Base-by-base conservation (phyloP, 2,888 invertebrate genomes). In the Archips xylosteana region DNA sequence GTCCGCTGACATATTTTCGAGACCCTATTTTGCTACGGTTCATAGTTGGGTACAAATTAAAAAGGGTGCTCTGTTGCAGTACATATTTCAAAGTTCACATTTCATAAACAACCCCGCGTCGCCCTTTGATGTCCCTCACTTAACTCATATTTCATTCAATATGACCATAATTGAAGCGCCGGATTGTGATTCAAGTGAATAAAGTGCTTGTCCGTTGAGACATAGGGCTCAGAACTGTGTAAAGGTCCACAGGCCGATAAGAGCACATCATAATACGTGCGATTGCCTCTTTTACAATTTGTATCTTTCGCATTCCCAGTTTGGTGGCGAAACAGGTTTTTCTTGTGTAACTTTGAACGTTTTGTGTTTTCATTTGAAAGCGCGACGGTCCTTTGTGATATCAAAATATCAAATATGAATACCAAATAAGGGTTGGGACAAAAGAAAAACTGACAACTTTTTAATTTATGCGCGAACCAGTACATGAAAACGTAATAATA, bases 401-500 rank as follows among this genome's bases (percentile, higher is more conserved):
- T 86, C 92, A 89, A 91, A 94, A 91, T 91, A 91, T 92, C 92
- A 92, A 94, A 94, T 92, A 94, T 94, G 94, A 94, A 94, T 94
- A 94, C 94, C 92, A 94, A 94, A 94, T 94, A 92, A 94, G 94
- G 94, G 94, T 90, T 89, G 88, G 90, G 87, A 93, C 92, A 94
- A 94, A 92, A 92, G 92, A 92, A 92, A 90, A 91, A 90, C 89
- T 91, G 92, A 89, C 92, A 92, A 88, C 88, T 87, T 90, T 93
- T 94, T 94, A 94, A 94, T 94, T 93, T 94, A 94, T 94, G 91
- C 91, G 84, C 84, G 86, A 91, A 87, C 87, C 90, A 94, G 93
- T 94, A 94, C 94, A 94, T 94, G 93, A 94, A 94, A 94, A 91
- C 84, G 89, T 94, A 92, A 94, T 94, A 94, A 94, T 92, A 90